Evolutionary conservation across 2,888 invertebrate genomes (phyloP), one percentile per base, ranked within the genome.

Genomic region (Tanypteryx hageni): DNA sequence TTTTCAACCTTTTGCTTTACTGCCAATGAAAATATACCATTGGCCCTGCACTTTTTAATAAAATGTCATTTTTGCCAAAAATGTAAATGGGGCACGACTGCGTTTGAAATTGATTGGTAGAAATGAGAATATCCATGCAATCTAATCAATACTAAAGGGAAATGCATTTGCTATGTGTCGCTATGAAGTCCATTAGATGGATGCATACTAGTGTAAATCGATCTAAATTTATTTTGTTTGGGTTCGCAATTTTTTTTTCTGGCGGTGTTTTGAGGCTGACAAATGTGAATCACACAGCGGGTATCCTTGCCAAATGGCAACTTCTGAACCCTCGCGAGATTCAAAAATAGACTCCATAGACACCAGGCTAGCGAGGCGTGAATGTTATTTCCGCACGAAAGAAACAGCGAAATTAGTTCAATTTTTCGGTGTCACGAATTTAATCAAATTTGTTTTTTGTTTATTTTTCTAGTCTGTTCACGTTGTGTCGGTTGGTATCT

Each of bases 211-310:
- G 9, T 76, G 22, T 13, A 27, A 13, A 76, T 76, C 76, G 76
- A 76, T 76, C 76, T 76, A 76, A 27, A 76, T 76, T 76, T 76
- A 76, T 76, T 76, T 76, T 76, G 76, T 76, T 76, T 76, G 76
- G 76, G 76, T 76, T 27, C 18, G 76, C 27, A 27, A 22, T 76
- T 76, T 44, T 76, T 76, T 27, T 27, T 27, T 5, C 76, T 18
- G 11, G 68, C 68, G 76, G 27, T 76, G 76, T 76, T 76, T 76
- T 76, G 76, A 76, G 76, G 76, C 76, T 76, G 76, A 76, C 76
- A 76, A 76, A 27, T 27, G 76, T 76, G 76, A 76, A 76, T 76
- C 76, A 76, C 76, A 76, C 76, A 14, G 18, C 76, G 22, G 76
- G 27, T 22, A 13, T 27, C 27, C 27, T 27, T 76, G 76, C 76